A percentile compares a stretch with the other conserved stretches of the same genome.
phyloP scores from a whole-genome alignment of 2,797 vertebrate genomes.

The Coilia nasus region DNA sequence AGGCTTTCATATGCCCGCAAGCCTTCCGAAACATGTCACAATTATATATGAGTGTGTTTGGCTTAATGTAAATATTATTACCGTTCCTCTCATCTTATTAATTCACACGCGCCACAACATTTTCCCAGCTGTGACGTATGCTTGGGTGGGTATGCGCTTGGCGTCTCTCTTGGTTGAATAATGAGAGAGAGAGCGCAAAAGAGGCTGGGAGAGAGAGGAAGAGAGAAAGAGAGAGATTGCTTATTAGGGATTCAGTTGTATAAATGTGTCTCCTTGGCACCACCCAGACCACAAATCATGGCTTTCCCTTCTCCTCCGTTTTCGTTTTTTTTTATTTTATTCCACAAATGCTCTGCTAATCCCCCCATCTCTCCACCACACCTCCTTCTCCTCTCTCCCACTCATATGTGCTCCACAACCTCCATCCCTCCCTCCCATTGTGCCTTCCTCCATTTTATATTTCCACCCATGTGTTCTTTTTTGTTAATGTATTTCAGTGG shows the following conservation, averaged over 20 bases:
- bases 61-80: slow-evolving; percentile 38
- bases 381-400: neutral
- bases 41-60: slow-evolving; percentile 7
- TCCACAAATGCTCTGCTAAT: neutral
- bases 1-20: neutral
- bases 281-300: slow-evolving; percentile 39
- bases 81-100: slow-evolving; percentile 12
- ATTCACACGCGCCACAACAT: slow-evolving; percentile 19
- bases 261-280: slow-evolving; percentile 37
- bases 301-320: slow-evolving; percentile 27
- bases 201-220: neutral
- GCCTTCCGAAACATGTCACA: neutral
- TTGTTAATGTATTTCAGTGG: no score
- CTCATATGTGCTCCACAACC: no score
- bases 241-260: slow-evolving; percentile 26
- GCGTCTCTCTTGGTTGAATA: slow-evolving; percentile 30
- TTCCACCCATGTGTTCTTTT: no score
- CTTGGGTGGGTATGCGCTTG: slow-evolving; percentile 28
- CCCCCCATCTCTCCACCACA: no score
- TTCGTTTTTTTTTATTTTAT: neutral
- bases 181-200: neutral
- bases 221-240: neutral
- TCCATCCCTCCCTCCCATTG: neutral
- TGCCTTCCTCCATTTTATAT: neutral
- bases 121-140: slow-evolving; percentile 34